Conservation (phyloP, 92 coral and sea anemone genomes). For the Hydrozoanthus gracilis region DNA sequence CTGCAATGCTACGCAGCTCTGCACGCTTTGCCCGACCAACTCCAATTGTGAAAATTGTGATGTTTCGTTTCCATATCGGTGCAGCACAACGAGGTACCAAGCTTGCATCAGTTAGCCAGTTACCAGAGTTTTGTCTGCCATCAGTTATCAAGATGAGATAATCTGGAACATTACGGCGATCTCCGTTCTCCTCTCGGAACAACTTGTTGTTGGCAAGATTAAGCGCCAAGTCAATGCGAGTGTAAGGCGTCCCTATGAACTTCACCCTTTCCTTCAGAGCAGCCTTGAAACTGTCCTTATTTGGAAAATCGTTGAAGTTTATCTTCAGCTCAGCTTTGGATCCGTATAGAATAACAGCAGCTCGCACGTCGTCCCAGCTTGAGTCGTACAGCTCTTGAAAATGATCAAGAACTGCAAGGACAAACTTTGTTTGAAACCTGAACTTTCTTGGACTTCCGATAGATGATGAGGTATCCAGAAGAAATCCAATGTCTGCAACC, state of each 20-base stretch:
- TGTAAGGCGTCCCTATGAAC: background rate
- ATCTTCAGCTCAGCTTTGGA: constrained; percentile 21
- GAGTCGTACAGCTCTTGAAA: background rate
- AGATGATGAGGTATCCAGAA: constrained; percentile 36
- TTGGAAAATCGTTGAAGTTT: constrained; percentile 28
- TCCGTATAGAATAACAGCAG: constrained; percentile 39
- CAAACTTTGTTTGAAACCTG: constrained; percentile 24
- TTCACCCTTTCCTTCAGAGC: constrained; percentile 15
- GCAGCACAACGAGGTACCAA: constrained; percentile 8
- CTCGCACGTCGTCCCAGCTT: background rate
- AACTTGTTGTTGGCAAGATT: constrained; percentile 26
- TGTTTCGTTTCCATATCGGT: constrained; percentile 34
- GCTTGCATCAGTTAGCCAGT: background rate
- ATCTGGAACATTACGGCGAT: constrained; percentile 28
- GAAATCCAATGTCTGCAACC: constrained; percentile 32
- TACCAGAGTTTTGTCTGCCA: constrained; percentile 39
- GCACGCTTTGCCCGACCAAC: constrained; percentile 11
- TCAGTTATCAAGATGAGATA: constrained; percentile 29
- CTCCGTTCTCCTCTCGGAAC: constrained; percentile 29
- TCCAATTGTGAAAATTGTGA: constrained; percentile 30
- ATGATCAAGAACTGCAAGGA: constrained; percentile 32
- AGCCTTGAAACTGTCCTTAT: constrained; percentile 2
- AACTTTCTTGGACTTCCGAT: constrained; percentile 14
- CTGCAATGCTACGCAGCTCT: constrained; percentile 21
- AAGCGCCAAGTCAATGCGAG: constrained; percentile 45